Evolutionary conservation across 2,888 invertebrate genomes (phyloP), one percentile per base, ranked within the genome.

Genomic region (Halictus ligatus): DNA sequence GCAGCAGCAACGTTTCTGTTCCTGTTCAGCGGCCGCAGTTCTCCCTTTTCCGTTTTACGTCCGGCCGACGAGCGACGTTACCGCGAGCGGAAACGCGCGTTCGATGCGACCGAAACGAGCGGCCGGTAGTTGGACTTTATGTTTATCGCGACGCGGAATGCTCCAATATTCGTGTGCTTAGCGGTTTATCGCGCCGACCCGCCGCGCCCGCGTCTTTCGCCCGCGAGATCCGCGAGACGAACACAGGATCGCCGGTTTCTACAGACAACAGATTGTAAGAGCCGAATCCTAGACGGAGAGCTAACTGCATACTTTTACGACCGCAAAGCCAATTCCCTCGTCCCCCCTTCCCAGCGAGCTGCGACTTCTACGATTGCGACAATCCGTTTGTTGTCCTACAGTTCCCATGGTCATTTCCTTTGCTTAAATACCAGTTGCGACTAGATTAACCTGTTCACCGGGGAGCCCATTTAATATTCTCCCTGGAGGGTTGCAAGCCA

Each of bases 251-350:
- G 8, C 4, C 69, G 21, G 43, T 35, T 74, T 21, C 64, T 7
- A 29, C 64, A 29, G 64, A 25, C 60, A 25, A 25, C 25, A 64
- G 25, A 15, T 13, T 29, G 64, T n/a, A 25, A 25, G 29, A 7
- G 15, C 25, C 64, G 72, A 73, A 69, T 43, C 35, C 69, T 10
- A 21, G 15, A 25, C 64, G 15, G 43, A 7, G 13, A 46, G 40
- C 64, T 25, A 15, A 81, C 72, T 60, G 75, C 58, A 48, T 58
- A 25, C 48, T 48, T 80, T 82, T 80, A 82, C 75, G 82, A 82
- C 58, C 74, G 54, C 29, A 18, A 29, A 6, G 73, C 67, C 79
- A 79, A 82, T 74, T 79, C 69, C 69, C 67, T 25, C 64, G 29
- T 29, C 25, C 64, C 15, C 64, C 29, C 7, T 64, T 64, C 5